Evolutionary conservation across 2,113 vertebrate species (phyloP).

Genomic region (Salvelinus alpinus): DNA sequence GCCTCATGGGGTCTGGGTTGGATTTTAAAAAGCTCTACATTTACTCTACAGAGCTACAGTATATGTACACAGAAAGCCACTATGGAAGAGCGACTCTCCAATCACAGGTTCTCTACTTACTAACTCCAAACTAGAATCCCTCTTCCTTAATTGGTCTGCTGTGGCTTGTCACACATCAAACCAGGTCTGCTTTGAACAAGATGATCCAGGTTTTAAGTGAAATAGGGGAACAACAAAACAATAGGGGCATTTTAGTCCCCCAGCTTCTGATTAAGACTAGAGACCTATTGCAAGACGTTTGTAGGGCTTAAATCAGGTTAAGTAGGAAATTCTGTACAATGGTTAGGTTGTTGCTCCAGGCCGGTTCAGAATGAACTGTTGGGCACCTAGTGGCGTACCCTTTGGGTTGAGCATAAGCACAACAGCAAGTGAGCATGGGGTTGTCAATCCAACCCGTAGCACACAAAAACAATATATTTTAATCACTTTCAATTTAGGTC

Average conservation of each 20-base stretch:
- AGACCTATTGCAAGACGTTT: constrained; percentile 24
- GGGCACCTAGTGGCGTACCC: constrained; percentile 24
- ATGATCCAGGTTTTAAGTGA: constrained; percentile 47
- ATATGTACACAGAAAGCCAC: constrained; percentile 12
- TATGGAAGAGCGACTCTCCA: constrained; percentile 11
- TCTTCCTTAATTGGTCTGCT: constrained; percentile 60
- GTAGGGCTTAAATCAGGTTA: constrained; percentile 8
- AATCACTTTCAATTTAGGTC: too few species aligned
- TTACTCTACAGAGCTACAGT: constrained; percentile 21
- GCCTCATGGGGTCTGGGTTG: constrained; percentile 8
- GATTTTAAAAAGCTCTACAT: constrained; percentile 28
- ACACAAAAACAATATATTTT: too few species aligned
- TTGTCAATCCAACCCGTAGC: too few species aligned
- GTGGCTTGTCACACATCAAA: constrained; percentile 33
- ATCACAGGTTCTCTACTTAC: constrained; percentile 39
- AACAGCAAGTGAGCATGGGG: background rate
- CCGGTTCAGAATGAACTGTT: constrained; percentile 18
- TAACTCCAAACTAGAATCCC: constrained; percentile 50
- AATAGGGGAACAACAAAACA: constrained; percentile 17
- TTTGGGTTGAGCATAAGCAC: constrained; percentile 10
- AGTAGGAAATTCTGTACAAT: constrained; percentile 24
- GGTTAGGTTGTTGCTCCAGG: constrained; percentile 22
- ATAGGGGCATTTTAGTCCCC: constrained; percentile 27
- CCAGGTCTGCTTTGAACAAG: background rate
- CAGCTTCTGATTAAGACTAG: constrained; percentile 38